Evolutionary conservation across 1,140 invertebrate species (phyloP).

Genomic region (Kradibia gibbosae): DNA sequence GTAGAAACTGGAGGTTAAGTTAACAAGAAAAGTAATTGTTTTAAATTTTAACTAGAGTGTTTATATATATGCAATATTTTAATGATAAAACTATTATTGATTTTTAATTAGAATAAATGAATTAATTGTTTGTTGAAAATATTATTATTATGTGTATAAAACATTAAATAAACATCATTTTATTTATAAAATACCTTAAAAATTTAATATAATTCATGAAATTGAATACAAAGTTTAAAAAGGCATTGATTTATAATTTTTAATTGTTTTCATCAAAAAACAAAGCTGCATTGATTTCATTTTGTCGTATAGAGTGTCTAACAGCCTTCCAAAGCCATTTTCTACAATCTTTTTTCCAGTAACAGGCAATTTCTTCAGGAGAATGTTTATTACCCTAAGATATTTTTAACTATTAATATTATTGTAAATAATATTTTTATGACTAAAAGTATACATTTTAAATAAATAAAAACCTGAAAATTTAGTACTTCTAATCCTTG

Average conservation of each 20-base stretch:
- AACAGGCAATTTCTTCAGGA: slow-evolving; percentile 69
- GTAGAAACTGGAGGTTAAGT: slow-evolving; percentile 77
- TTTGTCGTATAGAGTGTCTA: slow-evolving; percentile 56
- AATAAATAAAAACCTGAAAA: slow-evolving; percentile 60
- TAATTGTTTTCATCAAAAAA: slow-evolving; percentile 22
- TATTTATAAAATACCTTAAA: slow-evolving; percentile 20
- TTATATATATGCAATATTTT: neutral
- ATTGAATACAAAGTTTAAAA: slow-evolving; percentile 15
- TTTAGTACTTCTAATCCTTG: slow-evolving; percentile 62
- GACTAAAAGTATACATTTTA: slow-evolving; percentile 21
- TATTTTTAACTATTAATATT: neutral
- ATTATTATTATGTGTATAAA: slow-evolving; percentile 19
- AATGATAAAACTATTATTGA: neutral
- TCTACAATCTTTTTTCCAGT: slow-evolving; percentile 79
- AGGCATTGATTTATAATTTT: neutral
- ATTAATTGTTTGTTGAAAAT: slow-evolving; percentile 9
- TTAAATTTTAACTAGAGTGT: neutral
- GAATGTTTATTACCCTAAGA: slow-evolving; percentile 66
- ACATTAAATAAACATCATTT: slow-evolving; percentile 18
- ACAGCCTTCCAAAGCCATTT: slow-evolving; percentile 78
- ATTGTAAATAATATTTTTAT: neutral
- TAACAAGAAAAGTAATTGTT: slow-evolving; percentile 5
- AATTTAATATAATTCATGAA: no score
- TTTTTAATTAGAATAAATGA: neutral
- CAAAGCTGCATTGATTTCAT: slow-evolving; percentile 41